phyloP scores from a whole-genome alignment of 2,888 invertebrate species.

The Acrobasis suavella region DNA sequence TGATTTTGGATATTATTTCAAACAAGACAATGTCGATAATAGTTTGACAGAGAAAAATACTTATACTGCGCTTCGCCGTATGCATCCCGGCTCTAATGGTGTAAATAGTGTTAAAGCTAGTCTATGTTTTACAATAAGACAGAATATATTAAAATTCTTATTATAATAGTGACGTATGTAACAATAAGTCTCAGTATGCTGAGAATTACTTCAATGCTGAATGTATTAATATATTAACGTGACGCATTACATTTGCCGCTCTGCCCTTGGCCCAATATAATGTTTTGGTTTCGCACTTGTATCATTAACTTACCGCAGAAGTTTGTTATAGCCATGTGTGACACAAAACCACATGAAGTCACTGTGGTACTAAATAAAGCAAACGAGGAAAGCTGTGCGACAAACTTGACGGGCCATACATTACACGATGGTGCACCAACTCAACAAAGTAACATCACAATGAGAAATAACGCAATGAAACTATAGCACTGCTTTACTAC shows the following conservation, averaged over 20 bases:
- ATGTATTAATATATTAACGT: not conserved
- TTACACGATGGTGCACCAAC: slow-evolving; percentile 24
- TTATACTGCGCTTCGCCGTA: too few species aligned
- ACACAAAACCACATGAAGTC: slow-evolving; percentile 23
- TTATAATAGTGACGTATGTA: not conserved
- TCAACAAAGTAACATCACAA: too few species aligned
- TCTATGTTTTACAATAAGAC: not conserved
- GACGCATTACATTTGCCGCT: slow-evolving; percentile 18
- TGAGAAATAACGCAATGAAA: too few species aligned
- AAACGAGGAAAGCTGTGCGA: slow-evolving; percentile 22
- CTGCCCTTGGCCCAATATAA: slow-evolving; percentile 28
- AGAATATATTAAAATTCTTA: not conserved
- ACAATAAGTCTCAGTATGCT: too few species aligned
- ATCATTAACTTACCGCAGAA: slow-evolving; percentile 25
- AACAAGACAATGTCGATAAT: too few species aligned
- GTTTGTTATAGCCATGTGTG: slow-evolving; percentile 19
- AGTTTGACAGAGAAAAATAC: too few species aligned
- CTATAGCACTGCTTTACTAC: too few species aligned
- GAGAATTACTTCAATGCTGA: not conserved
- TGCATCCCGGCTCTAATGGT: too few species aligned
- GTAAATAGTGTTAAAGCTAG: too few species aligned
- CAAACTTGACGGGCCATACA: slow-evolving; percentile 23
- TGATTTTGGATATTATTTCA: too few species aligned
- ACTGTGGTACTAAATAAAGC: slow-evolving; percentile 26
- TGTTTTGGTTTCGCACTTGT: slow-evolving; percentile 25